phyloP scores from a whole-genome alignment of 2,888 invertebrate genomes.

The Spodoptera exigua region DNA sequence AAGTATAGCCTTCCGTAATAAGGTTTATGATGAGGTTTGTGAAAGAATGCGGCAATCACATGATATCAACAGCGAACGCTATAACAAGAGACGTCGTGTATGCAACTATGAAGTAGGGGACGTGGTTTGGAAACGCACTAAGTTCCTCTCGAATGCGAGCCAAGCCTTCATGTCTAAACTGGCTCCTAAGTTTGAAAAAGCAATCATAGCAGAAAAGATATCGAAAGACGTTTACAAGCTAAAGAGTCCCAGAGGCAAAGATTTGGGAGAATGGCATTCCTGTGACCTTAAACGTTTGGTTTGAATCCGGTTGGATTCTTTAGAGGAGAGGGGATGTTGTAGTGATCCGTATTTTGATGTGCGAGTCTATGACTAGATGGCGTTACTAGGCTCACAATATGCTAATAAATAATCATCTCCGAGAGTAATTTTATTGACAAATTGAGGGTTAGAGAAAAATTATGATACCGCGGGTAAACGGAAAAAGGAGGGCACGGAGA shows the following conservation, averaged over 20 bases:
- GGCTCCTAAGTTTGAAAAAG: conserved; percentile 15
- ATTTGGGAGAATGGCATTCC: conserved; percentile 11
- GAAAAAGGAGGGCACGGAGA: too few species aligned
- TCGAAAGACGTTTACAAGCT: conserved; percentile 8
- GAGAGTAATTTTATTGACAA: too few species aligned
- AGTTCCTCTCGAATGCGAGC: conserved; percentile 3
- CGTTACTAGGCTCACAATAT: too few species aligned
- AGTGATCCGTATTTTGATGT: too few species aligned
- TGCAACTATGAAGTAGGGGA: conserved; percentile 12
- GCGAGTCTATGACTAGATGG: too few species aligned
- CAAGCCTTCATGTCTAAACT: conserved; percentile 11
- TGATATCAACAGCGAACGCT: conserved; percentile 6
- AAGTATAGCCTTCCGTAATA: conserved; percentile 1
- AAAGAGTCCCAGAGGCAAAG: conserved; percentile 9
- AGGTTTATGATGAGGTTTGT: conserved; percentile 8
- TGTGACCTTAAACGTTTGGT: conserved; percentile 12
- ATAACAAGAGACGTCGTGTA: conserved; percentile 17
- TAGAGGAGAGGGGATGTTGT: too few species aligned
- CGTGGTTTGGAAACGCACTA: conserved; percentile 16
- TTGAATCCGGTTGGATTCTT: conserved; percentile 16
- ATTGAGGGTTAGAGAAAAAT: too few species aligned
- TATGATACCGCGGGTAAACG: too few species aligned
- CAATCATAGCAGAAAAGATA: too few species aligned
- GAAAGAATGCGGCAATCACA: conserved; percentile 10
- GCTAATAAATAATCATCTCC: too few species aligned